These are phyloP conservation scores for Channallabes apus DNA, from an alignment of 2,797 vertebrate species.

Conservation along the genomic window DNA sequence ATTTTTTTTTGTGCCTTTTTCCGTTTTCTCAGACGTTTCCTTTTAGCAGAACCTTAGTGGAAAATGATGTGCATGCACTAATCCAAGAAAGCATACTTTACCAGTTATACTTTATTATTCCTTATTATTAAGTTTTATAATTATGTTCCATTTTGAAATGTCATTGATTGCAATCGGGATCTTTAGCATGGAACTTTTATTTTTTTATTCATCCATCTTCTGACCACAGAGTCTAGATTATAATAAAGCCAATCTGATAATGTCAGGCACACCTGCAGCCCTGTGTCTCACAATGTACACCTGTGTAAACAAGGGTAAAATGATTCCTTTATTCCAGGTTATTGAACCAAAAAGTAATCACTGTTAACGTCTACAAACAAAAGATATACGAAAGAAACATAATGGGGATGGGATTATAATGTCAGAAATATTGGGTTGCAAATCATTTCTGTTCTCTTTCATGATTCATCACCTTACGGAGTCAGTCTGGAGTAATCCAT, in stretches of 20 bases:
- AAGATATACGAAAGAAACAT: not conserved
- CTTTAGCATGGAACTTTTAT: not conserved
- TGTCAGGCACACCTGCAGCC: not conserved
- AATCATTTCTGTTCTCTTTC: not conserved
- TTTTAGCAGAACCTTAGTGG: not conserved
- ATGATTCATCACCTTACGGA: not conserved
- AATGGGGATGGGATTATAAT: not conserved
- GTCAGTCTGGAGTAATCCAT: not conserved
- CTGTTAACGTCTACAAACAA: not conserved
- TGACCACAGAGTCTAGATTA: not conserved
- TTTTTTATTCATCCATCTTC: not conserved
- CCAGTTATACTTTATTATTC: not conserved
- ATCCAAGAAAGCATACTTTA: conserved; percentile 16
- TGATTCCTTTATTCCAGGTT: not conserved
- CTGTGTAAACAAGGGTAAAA: not conserved
- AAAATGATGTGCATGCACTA: not conserved
- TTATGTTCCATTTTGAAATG: not conserved
- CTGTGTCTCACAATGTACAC: not conserved
- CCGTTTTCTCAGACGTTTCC: not conserved
- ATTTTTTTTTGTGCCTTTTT: not conserved
- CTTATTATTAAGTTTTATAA: not conserved
- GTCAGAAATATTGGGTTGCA: not conserved
- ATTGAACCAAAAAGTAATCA: not conserved
- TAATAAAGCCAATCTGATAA: not conserved
- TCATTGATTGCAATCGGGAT: conserved; percentile 4